phyloP scores from a whole-genome alignment of 2,888 invertebrate genomes.

The Cephus sareptanus region DNA sequence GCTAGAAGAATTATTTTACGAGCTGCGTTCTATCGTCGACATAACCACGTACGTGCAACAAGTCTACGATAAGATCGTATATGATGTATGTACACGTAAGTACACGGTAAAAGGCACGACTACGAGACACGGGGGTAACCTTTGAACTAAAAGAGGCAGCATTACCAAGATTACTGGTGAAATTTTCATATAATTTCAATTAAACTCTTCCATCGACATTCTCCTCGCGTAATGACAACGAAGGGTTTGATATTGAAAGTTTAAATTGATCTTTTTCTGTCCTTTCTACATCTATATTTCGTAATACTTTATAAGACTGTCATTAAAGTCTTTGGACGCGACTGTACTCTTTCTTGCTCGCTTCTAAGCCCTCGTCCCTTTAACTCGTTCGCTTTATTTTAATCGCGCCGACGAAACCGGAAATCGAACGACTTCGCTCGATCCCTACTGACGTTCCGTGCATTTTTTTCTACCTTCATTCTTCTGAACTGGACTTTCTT shows the following conservation, averaged over 20 bases:
- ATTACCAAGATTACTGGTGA: background rate
- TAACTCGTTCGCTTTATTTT: background rate
- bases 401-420: background rate
- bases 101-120: background rate
- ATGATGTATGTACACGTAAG: background rate
- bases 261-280: too few species aligned
- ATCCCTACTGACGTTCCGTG: background rate
- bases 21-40: background rate
- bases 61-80: background rate
- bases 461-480: background rate
- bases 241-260: too few species aligned
- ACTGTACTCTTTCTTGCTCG: background rate
- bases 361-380: background rate
- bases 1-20: background rate
- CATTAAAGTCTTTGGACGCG: background rate
- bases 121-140: background rate
- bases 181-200: background rate
- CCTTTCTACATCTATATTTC: too few species aligned
- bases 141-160: background rate
- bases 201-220: background rate
- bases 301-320: background rate
- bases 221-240: background rate
- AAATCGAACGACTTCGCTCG: background rate
- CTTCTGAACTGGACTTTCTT: background rate
- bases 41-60: background rate